Evolutionary conservation across 2,113 vertebrate genomes (phyloP), one percentile per base, ranked within the genome.

Genomic region (Nycticebus coucang): DNA sequence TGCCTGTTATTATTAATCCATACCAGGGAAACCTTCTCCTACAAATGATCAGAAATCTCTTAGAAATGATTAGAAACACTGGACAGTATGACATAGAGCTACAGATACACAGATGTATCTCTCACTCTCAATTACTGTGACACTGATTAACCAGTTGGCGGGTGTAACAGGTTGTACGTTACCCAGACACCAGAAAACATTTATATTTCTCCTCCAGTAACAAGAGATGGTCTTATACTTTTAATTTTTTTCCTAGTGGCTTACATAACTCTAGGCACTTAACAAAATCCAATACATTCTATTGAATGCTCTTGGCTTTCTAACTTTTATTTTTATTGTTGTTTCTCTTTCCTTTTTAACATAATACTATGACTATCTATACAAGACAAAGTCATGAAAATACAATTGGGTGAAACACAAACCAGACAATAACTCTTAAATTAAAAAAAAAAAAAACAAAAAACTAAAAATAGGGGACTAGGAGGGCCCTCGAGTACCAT

Each of bases 331-430:
- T 50, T 68, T 71, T 41, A 4, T 71, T 35, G n/a, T 71, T 74
- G 13, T 74, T 6, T 45, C 10, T 72, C 35, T 17, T 72, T 41
- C 45, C 24, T 15, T 35, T 94, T 55, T 75, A 75, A 64, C 4
- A 62, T n/a, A 74, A 62, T 60, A 14, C 33, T 78, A 8, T 13
- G 55, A 74, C n/a, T 69, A 68, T 33, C 9, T 72, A 88, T 83
- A 74, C 28, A 66, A 89, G 13, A 74, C 18, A n/a, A 87, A 83
- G 33, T 75, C 30, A 87, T n/a, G 4, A 84, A 93, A 91, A 80
- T 50, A 6, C 93, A 82, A 35, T 3, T 24, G 35, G 59, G 17
- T 3, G 24, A 86, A 88, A 91, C 33, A 41, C 50, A 66, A 94
- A 91, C 13, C 79, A 96, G 88, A 57, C 12, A 66, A 71, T 0